Conservation (phyloP, 2,888 invertebrate species). For the Sympetrum striolatum region DNA sequence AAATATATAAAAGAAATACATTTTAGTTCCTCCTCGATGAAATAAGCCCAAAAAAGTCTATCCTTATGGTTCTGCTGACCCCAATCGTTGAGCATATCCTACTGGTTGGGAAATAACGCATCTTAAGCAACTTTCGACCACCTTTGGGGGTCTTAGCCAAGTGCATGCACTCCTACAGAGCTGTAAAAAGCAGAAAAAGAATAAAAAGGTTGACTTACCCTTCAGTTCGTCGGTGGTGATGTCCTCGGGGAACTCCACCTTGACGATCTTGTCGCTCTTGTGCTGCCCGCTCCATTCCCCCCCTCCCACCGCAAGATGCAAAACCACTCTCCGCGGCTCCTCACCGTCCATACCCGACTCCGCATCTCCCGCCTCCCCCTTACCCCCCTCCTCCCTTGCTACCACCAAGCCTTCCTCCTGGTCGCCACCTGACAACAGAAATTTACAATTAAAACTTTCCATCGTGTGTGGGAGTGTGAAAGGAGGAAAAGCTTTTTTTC, state of each 20-base stretch:
- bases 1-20: too few relatives aligned
- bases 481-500: neutral
- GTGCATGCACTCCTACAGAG: neutral
- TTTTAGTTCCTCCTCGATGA: too few relatives aligned
- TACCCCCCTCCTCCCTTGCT: neutral
- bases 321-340: constrained; percentile 19
- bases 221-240: constrained; percentile 36
- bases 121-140: neutral
- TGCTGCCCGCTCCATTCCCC: neutral
- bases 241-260: constrained; percentile 27
- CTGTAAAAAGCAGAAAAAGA: too few relatives aligned
- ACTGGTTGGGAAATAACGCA: too few relatives aligned
- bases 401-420: neutral
- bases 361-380: neutral
- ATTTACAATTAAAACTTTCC: neutral
- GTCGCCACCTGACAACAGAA: constrained; percentile 8
- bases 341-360: constrained; percentile 24
- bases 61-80: too few relatives aligned
- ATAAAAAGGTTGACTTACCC: neutral
- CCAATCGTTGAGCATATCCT: too few relatives aligned
- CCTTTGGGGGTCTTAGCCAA: neutral
- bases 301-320: constrained; percentile 9
- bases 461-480: neutral
- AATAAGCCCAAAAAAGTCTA: too few relatives aligned
- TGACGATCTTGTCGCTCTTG: neutral